Conservation (phyloP, 2,113 vertebrate species). For the Ascaphus truei region DNA sequence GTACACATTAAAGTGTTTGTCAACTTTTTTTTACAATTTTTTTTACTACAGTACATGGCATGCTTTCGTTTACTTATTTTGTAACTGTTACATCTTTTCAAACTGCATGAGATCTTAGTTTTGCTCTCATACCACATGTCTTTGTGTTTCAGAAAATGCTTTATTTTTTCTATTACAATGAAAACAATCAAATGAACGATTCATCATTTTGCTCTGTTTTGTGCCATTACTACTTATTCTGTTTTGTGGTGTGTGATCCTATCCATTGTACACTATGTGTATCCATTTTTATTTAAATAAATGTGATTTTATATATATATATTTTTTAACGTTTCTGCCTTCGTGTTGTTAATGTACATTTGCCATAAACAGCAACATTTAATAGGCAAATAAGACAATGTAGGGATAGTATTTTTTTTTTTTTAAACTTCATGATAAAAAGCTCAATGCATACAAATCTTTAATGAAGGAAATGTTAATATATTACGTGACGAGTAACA, state of each 20-base stretch:
- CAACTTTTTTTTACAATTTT: not conserved
- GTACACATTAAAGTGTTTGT: no score
- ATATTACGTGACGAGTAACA: no score
- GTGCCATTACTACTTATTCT: conserved; percentile 42
- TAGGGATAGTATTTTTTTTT: not conserved
- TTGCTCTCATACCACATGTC: not conserved
- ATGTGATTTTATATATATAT: conserved; percentile 63
- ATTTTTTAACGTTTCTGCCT: conserved; percentile 67
- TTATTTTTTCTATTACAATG: not conserved
- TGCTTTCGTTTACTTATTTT: not conserved
- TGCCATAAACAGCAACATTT: no score
- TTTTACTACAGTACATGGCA: not conserved
- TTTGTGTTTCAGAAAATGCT: not conserved
- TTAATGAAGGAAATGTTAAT: not conserved
- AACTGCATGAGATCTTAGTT: not conserved
- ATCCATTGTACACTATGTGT: conserved; percentile 66
- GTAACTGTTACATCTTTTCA: not conserved
- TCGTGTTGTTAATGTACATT: conserved; percentile 38
- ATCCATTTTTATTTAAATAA: conserved; percentile 73
- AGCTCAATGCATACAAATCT: not conserved
- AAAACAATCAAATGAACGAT: not conserved
- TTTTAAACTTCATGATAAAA: not conserved
- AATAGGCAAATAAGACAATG: not conserved
- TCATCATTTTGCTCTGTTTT: not conserved
- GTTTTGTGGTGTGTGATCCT: conserved; percentile 61